These are phyloP conservation scores for Entomyzon cyanotis DNA, from an alignment of 2,113 vertebrate species.

Conservation along the genomic window DNA sequence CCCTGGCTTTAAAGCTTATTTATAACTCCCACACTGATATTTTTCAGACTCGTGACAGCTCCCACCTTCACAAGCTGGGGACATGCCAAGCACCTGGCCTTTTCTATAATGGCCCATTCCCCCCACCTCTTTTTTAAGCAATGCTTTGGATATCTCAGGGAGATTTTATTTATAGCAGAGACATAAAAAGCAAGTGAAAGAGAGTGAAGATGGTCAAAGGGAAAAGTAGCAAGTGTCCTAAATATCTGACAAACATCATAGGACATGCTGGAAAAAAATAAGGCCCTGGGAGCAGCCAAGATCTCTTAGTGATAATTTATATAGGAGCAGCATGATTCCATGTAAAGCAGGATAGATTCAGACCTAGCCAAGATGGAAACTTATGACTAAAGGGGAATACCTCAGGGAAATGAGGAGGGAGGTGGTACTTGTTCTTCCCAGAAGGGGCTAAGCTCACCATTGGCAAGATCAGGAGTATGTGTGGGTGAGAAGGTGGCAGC, in stretches of 20 bases:
- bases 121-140: slow-evolving; percentile 53
- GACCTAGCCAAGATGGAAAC: not conserved
- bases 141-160: not conserved
- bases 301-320: not conserved
- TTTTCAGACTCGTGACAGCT: slow-evolving; percentile 76
- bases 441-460: not conserved
- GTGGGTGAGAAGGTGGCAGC: not conserved
- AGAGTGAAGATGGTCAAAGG: slow-evolving; percentile 13
- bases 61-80: slow-evolving; percentile 68
- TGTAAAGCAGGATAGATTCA: not conserved
- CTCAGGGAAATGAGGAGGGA: not conserved
- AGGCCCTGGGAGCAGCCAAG: not conserved
- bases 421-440: not conserved
- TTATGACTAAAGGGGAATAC: not conserved
- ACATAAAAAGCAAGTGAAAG: slow-evolving; percentile 15
- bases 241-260: not conserved
- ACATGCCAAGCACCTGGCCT: slow-evolving; percentile 75
- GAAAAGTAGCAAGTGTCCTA: slow-evolving; percentile 17
- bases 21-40: slow-evolving; percentile 77
- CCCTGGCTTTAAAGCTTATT: slow-evolving; percentile 73
- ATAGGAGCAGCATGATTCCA: not conserved
- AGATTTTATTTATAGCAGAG: slow-evolving; percentile 52
- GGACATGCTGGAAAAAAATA: not conserved
- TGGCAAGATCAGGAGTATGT: not conserved
- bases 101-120: slow-evolving; percentile 67